A percentile compares a stretch with the other conserved stretches of the same genome.
These are phyloP conservation scores for Helicolenus hilgendorfi DNA, from an alignment of 2,797 vertebrate species.

Conservation along the genomic window DNA sequence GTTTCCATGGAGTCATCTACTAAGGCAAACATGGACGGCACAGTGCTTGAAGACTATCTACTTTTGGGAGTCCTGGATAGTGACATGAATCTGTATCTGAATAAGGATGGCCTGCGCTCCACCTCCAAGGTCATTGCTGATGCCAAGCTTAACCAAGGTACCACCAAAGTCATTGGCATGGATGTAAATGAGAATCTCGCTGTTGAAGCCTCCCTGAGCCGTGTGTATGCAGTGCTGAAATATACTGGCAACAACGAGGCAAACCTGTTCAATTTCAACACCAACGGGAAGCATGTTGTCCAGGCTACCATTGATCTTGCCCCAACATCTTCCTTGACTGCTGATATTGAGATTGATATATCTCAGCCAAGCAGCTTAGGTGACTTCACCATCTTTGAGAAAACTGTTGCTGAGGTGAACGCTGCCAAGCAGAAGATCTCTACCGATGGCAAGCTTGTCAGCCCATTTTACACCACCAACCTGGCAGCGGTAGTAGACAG, in stretches of 20 bases:
- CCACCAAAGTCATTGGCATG: slow-evolving; percentile 86
- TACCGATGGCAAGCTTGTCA: slow-evolving; percentile 84
- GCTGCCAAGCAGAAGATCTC: slow-evolving; percentile 89
- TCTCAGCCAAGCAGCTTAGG: slow-evolving; percentile 89
- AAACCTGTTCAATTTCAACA: slow-evolving; percentile 78
- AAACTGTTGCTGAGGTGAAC: slow-evolving; percentile 83
- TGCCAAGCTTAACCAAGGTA: slow-evolving; percentile 79
- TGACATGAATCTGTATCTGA: slow-evolving; percentile 91
- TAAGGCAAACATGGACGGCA: slow-evolving; percentile 89
- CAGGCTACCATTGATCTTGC: slow-evolving; percentile 90
- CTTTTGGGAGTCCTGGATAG: slow-evolving; percentile 90
- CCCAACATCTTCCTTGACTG: slow-evolving; percentile 82
- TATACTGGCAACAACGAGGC: slow-evolving; percentile 89
- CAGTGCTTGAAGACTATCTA: slow-evolving; percentile 76
- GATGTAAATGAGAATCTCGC: slow-evolving; percentile 91
- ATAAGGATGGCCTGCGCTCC: slow-evolving; percentile 90
- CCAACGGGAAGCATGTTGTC: slow-evolving; percentile 88
- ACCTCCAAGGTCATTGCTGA: slow-evolving; percentile 87
- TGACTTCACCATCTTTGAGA: slow-evolving; percentile 86
- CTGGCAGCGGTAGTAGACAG: slow-evolving; percentile 87
- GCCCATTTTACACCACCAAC: slow-evolving; percentile 91
- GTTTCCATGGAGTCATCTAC: slow-evolving; percentile 90
- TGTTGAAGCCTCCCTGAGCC: slow-evolving; percentile 89
- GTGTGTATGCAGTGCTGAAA: slow-evolving; percentile 90
- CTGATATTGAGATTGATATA: slow-evolving; percentile 89